Evolutionary conservation across 2,888 invertebrate species (phyloP), one percentile per base, ranked within the genome.

Genomic region (Netelia fuscicornis): DNA sequence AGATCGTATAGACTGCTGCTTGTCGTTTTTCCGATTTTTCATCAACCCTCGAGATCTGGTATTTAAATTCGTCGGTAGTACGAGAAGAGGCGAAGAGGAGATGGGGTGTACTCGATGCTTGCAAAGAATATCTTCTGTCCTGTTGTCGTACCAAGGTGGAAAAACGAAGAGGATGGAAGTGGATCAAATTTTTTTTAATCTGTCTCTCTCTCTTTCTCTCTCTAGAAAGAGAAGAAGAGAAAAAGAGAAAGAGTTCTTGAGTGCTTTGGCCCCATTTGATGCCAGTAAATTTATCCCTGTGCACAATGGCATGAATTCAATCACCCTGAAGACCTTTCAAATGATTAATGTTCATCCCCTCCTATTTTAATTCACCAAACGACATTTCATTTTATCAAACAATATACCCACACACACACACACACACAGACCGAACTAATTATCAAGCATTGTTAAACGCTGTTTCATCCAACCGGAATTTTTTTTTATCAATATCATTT

Each of bases 11-110:
- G 85, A 85, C 82, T 75, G 85, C 79, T 80, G 78, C 76, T 79
- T 85, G 81, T 82, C 85, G 82, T 82, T 82, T 82, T 74, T 79
- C 71, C 79, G 79, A 85, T 85, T 85, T 85, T 85, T 85, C 85
- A 85, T 85, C 85, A 85, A 85, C 85, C 79, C 85, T 85, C 85
- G 82, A 85, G 85, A 85, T 85, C 85, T 85, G 85, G 85, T 85
- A 85, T 85, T 85, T 85, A 85, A 85, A 85, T 85, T 85, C 76
- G 75, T 85, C 79, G 79, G 64, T 60, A 80, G 80, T 76, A 76
- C 25, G 25, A 65, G 13, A 17, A 20, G 23, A 58, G 11, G 13
- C 30, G 58, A 52, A 30, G 20, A 42, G 52, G 23, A 56, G 42
- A 23, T 23, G 8, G 65, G 17, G 65, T n/a, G 20, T 5, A 20